Conservation (phyloP, 2,888 invertebrate species). For the Drosophila mimica region DNA sequence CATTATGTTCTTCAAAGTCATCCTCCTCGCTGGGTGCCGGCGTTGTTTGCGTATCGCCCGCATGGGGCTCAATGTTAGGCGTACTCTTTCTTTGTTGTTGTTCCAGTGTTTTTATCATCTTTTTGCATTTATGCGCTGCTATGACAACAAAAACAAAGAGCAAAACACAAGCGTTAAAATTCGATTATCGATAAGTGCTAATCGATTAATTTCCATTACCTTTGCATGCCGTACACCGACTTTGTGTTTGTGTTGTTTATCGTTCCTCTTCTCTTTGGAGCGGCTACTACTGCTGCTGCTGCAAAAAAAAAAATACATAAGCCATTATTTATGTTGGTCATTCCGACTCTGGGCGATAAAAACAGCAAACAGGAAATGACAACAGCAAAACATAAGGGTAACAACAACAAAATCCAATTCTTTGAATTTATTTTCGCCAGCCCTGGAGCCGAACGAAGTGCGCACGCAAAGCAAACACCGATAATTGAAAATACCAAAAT, state of each 20-base stretch:
- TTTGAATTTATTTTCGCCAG: conserved; percentile 30
- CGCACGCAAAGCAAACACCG: conserved; percentile 36
- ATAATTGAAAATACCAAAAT: conserved; percentile 76
- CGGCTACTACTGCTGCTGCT: conserved; percentile 27
- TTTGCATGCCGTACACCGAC: conserved; percentile 72
- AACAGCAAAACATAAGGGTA: conserved; percentile 16
- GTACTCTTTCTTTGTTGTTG: conserved; percentile 64
- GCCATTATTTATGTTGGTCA: conserved; percentile 25
- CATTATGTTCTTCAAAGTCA: conserved; percentile 52
- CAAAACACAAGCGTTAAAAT: conserved; percentile 31
- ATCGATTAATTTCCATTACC: conserved; percentile 56
- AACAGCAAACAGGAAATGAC: conserved; percentile 31
- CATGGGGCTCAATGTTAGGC: conserved; percentile 55
- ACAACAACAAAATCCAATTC: conserved; percentile 16
- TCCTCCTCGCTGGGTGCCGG: conserved; percentile 52
- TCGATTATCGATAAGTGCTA: conserved; percentile 24
- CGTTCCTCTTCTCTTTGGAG: conserved; percentile 16
- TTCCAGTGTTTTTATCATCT: conserved; percentile 80
- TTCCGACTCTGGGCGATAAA: conserved; percentile 23
- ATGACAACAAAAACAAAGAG: conserved; percentile 33
- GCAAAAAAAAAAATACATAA: conserved; percentile 13
- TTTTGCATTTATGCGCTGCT: conserved; percentile 72
- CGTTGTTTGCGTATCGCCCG: conserved; percentile 41
- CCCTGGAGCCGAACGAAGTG: conserved; percentile 56
- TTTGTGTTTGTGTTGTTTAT: conserved; percentile 49